Conservation (phyloP, 2,797 vertebrate genomes). For the Macrochelys suwanniensis region DNA sequence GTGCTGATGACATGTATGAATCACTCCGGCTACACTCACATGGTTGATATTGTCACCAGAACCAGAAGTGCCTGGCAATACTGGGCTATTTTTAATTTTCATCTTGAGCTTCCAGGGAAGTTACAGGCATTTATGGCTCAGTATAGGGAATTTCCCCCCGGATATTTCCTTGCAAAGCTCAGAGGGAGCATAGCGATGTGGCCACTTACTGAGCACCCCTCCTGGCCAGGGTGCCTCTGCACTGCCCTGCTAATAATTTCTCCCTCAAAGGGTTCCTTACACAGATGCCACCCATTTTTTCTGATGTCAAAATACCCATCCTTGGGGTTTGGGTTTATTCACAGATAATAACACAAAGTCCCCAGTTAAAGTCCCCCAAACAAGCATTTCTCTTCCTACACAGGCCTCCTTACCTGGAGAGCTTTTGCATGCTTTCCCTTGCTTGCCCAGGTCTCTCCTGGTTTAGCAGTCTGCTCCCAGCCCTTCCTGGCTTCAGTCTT, state of each 20-base stretch:
- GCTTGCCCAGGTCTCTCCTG: background rate
- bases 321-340: background rate
- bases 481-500: background rate
- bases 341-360: background rate
- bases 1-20: background rate
- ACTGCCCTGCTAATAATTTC: background rate
- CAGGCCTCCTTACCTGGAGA: background rate
- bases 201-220: background rate
- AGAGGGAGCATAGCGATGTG: background rate
- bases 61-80: background rate
- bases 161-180: background rate
- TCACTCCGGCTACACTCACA: background rate
- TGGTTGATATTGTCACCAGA: background rate
- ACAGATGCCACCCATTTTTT: background rate
- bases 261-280: background rate
- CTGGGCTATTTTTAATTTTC: constrained; percentile 42
- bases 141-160: background rate
- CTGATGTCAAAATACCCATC: background rate
- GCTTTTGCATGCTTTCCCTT: background rate
- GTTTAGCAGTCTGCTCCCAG: background rate
- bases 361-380: background rate
- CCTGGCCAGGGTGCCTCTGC: background rate
- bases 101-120: background rate
- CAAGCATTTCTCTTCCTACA: background rate
- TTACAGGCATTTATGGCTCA: background rate